phyloP scores from a whole-genome alignment of 2,797 vertebrate genomes.

The Aphelocoma californica region DNA sequence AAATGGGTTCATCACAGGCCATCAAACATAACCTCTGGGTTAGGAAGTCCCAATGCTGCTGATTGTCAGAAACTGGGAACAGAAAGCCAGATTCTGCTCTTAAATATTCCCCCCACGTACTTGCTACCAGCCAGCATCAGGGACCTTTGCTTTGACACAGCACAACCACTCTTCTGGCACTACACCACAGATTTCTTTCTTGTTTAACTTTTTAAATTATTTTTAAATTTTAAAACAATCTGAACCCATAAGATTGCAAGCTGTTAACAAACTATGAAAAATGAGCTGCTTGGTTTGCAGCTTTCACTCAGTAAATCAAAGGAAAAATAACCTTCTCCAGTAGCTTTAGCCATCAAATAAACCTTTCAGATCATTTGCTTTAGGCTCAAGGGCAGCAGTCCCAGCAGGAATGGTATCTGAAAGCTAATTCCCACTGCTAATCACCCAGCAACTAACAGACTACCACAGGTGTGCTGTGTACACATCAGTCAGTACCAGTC shows the following conservation, averaged over 20 bases:
- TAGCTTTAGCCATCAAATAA: background rate
- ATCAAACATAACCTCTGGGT: background rate
- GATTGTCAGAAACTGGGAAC: background rate
- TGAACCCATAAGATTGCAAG: background rate
- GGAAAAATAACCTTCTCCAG: background rate
- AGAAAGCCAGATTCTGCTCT: background rate
- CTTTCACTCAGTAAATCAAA: background rate
- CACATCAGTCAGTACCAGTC: background rate
- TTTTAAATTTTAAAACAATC: background rate
- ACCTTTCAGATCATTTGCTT: background rate
- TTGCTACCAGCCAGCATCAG: background rate
- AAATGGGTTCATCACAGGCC: background rate
- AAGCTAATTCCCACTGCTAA: background rate
- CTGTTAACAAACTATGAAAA: background rate
- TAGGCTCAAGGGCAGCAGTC: background rate
- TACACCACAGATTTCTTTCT: background rate
- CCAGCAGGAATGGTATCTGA: background rate
- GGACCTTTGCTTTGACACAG: background rate
- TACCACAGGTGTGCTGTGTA: accelerated
- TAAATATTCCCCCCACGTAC: background rate
- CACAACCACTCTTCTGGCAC: background rate
- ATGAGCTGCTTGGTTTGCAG: background rate
- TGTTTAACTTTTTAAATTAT: background rate
- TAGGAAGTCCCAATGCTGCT: background rate
- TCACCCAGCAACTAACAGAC: background rate